Conservation (phyloP, 2,888 invertebrate species). For the Athalia circularis region DNA sequence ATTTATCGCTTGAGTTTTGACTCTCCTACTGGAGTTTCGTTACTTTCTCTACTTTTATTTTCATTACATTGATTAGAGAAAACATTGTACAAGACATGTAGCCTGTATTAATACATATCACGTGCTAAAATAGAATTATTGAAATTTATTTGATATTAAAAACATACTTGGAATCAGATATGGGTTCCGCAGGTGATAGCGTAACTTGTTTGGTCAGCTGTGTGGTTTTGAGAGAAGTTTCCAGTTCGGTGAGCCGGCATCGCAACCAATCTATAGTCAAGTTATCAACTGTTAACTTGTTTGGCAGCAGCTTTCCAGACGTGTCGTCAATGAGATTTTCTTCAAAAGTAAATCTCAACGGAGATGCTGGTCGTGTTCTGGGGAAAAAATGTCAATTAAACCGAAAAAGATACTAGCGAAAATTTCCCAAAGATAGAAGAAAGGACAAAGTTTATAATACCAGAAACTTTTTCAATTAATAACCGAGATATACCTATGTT, state of each 20-base stretch:
- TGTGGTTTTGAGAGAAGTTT: conserved; percentile 85
- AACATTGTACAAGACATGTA: not conserved
- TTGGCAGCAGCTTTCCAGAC: conserved; percentile 90
- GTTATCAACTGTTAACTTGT: conserved; percentile 93
- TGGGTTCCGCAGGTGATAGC: conserved; percentile 61
- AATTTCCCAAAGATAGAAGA: not conserved
- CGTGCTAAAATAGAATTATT: not conserved
- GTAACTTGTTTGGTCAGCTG: conserved; percentile 77
- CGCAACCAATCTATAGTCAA: conserved; percentile 93
- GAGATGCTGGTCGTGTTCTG: conserved; percentile 86
- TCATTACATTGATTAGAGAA: not conserved
- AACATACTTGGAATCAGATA: conserved; percentile 65
- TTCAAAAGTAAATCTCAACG: conserved; percentile 89
- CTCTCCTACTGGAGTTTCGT: conserved; percentile 9
- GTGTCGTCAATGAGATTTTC: conserved; percentile 92
- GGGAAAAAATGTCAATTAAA: conserved; percentile 26
- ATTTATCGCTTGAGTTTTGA: conserved; percentile 11
- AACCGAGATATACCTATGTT: conserved; percentile 83
- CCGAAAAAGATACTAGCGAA: not conserved
- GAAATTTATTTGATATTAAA: not conserved
- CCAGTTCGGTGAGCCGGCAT: conserved; percentile 86
- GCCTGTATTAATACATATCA: too few relatives aligned
- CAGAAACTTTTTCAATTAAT: not conserved
- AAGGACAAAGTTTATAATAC: not conserved
- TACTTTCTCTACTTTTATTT: not conserved